Evolutionary conservation across 2,888 invertebrate species (phyloP).

Genomic region (Drosophila greeni): DNA sequence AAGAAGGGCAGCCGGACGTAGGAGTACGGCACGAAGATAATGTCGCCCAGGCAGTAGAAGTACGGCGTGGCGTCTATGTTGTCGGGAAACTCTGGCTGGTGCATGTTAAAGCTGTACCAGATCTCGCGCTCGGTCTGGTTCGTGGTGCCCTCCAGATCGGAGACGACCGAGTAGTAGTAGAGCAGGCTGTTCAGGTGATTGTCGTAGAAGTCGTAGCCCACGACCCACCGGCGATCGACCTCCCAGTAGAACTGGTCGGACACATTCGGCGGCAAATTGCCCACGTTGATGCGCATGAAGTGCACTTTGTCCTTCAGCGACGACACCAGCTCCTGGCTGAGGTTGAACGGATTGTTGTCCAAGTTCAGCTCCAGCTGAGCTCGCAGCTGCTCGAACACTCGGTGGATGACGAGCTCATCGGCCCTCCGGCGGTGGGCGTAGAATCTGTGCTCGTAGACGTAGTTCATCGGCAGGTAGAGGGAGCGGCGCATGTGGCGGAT

Average conservation of each 20-base stretch:
- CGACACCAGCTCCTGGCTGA: constrained; percentile 47
- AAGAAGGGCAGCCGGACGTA: constrained; percentile 71
- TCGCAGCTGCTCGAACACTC: constrained; percentile 63
- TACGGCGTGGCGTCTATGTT: constrained; percentile 71
- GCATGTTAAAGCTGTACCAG: constrained; percentile 67
- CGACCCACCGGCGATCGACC: constrained; percentile 43
- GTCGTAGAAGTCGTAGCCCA: constrained; percentile 60
- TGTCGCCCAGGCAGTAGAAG: constrained; percentile 63
- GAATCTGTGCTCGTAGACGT: constrained; percentile 62
- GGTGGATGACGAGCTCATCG: constrained; percentile 60
- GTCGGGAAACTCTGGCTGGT: constrained; percentile 64
- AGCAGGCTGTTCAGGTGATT: constrained; percentile 69
- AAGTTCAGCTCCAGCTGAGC: constrained; percentile 54
- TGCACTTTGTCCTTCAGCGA: constrained; percentile 57
- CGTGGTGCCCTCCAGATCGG: constrained; percentile 43
- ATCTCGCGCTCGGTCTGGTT: constrained; percentile 26
- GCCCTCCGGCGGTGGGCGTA: constrained; percentile 47
- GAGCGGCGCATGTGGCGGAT: constrained; percentile 71
- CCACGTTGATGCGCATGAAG: constrained; percentile 64
- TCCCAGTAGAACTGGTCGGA: constrained; percentile 54
- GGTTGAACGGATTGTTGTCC: constrained; percentile 53
- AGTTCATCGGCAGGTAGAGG: constrained; percentile 68
- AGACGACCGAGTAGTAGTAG: constrained; percentile 51
- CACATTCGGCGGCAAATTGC: constrained; percentile 68
- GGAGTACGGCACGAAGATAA: constrained; percentile 68